Base-by-base conservation (phyloP, 2,797 vertebrate species). In the Anguilla pacifica region DNA sequence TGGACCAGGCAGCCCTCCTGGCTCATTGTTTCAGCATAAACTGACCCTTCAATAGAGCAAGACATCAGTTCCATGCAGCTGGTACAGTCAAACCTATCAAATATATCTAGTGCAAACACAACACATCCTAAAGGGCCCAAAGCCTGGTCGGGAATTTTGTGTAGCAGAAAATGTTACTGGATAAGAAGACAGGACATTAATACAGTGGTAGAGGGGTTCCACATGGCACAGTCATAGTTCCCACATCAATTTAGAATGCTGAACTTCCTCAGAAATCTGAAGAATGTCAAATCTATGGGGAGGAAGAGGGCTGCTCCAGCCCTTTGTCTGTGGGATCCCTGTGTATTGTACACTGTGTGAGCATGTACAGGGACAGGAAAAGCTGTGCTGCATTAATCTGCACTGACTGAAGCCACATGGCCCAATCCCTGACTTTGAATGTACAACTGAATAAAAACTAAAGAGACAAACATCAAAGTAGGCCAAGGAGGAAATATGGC, bases 241-340 rank as follows among this genome's bases (percentile, higher is more conserved):
- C 43, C 39, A 19, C 31, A 74, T 1, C 6, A 39, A 19, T 22
- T 81, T 22, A 3, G 67, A 92, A 94, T 92, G 93, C 93, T 92
- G 89, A 87, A 92, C 91, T 95, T 95, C 94, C 94, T 95, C 88
- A 90, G 93, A 91, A 94, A 92, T 92, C 90, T 92, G 19, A 88
- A 90, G 93, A 95, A 95, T 94, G 91, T 84, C 39, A 49, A 19
- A 49, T 22, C 0, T 35, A 39, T 6, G 28, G 31, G 7, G 28
- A 81, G 77, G 77, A 81, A 74, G 61, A 25, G 11, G 85, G 31
- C 49, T 31, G 19, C 17, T 79, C 53, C 28, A 86, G 49, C 31
- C 17, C 15, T 15, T 35, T 17, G 25, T 70, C 67, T 10, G n/a
- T 25, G 64, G 64, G 64, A 70, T 70, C 25, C 5, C 64, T 70